A percentile compares a stretch with the other conserved stretches of the same genome.
These are phyloP conservation scores for Tenthredo amoena DNA, from an alignment of 2,888 invertebrate genomes.

Conservation along the genomic window DNA sequence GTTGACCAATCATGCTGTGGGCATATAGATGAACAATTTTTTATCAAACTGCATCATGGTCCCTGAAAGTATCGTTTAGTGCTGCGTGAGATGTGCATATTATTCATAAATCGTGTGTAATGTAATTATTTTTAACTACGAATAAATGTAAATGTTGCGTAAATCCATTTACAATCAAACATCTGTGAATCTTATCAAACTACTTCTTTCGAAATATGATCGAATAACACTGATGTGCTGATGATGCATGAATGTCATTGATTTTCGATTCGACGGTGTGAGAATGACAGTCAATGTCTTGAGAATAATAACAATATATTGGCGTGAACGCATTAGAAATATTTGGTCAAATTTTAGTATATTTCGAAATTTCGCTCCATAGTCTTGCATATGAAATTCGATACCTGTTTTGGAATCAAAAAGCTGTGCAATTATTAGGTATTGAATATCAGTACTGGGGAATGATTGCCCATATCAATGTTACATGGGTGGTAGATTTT, in stretches of 20 bases:
- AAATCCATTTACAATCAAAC: neutral
- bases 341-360: neutral
- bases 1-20: neutral
- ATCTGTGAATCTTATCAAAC: neutral
- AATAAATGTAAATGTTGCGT: conserved; percentile 30
- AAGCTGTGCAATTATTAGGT: neutral
- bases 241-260: neutral
- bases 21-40: neutral
- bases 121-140: conserved; percentile 32
- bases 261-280: neutral
- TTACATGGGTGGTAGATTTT: neutral
- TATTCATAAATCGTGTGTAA: conserved; percentile 13
- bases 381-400: neutral
- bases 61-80: neutral
- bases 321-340: no score
- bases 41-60: conserved; percentile 3
- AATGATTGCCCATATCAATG: neutral
- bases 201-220: neutral
- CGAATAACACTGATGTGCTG: neutral
- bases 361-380: neutral
- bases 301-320: neutral
- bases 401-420: neutral
- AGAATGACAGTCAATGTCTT: neutral
- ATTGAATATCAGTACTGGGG: neutral
- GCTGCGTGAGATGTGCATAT: conserved; percentile 34